Evolutionary conservation across 1,140 invertebrate genomes (phyloP).

Genomic region (Tetragnatha versicolor): DNA sequence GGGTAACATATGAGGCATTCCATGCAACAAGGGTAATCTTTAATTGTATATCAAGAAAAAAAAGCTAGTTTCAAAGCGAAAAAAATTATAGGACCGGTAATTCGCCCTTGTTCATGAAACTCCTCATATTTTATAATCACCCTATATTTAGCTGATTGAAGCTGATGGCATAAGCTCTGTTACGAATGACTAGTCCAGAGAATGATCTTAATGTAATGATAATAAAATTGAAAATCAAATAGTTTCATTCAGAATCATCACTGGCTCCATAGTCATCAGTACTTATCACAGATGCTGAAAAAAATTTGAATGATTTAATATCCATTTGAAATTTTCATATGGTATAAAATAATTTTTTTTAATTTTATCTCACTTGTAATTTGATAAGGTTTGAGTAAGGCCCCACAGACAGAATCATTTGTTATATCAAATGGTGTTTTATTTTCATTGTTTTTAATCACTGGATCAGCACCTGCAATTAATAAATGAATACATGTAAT

Average conservation of each 20-base stretch:
- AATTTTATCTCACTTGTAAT: constrained; percentile 28
- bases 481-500: background rate
- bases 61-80: no score
- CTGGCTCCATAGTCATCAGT: constrained; percentile 45
- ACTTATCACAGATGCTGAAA: constrained; percentile 15
- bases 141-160: no score
- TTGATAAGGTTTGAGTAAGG: constrained; percentile 67
- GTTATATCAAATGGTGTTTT: constrained; percentile 69
- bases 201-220: background rate
- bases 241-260: constrained; percentile 49
- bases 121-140: no score
- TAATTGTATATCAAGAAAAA: no score
- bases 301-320: no score
- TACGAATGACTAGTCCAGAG: constrained; percentile 39
- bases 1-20: no score
- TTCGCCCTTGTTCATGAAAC: no score
- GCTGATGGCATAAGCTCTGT: constrained; percentile 22
- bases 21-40: no score
- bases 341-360: background rate
- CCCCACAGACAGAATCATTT: constrained; percentile 64
- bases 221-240: constrained; percentile 1
- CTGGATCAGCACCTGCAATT: constrained; percentile 39
- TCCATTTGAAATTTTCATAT: no score
- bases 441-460: constrained; percentile 41
- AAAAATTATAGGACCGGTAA: no score